Base-by-base conservation (phyloP, 2,888 invertebrate species). In the Acholoe squamosa region DNA sequence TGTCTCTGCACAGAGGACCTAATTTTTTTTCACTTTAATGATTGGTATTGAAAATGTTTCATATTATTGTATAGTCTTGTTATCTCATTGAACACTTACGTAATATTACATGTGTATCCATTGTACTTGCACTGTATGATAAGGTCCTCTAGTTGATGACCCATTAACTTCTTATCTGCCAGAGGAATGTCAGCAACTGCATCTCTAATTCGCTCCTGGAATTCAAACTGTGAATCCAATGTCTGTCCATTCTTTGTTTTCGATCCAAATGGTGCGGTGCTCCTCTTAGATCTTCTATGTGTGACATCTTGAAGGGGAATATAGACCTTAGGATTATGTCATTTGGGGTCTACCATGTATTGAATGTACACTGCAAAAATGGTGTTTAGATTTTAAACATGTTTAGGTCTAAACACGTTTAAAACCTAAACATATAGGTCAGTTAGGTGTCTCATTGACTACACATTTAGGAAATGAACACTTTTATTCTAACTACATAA, bases 21-120 rank as follows among this genome's bases (percentile, higher is more conserved):
- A 10, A 54, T 54, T 54, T 10, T 10, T 14, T 54, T 14, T 14
- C 19, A 54, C 54, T 54, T 54, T 54, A 54, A 54, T 54, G 19
- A 19, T 10, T 54, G 19, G 19, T 19, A 54, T 10, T 14, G 19
- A 54, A 54, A 10, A 54, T 54, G 54, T 54, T 54, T n/a, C n/a
- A n/a, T n/a, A n/a, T n/a, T n/a, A n/a, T n/a, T n/a, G n/a, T n/a
- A n/a, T n/a, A n/a, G n/a, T n/a, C 5, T 43, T 43, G 43, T 43
- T 10, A 7, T 19, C 28, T 5, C 14, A 77, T 25, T 5, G 16
- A 16, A 25, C 34, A 88, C 88, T 25, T 54, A 88, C 88, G 52
- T 28, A 16, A 52, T 52, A 56, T 54, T 88, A 28, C 88, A 88
- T 0, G 88, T 10, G 31, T 88, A 88, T 52, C 88, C 88, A n/a